Base-by-base conservation (phyloP, 2,888 invertebrate genomes). In the Crematogaster levior region DNA sequence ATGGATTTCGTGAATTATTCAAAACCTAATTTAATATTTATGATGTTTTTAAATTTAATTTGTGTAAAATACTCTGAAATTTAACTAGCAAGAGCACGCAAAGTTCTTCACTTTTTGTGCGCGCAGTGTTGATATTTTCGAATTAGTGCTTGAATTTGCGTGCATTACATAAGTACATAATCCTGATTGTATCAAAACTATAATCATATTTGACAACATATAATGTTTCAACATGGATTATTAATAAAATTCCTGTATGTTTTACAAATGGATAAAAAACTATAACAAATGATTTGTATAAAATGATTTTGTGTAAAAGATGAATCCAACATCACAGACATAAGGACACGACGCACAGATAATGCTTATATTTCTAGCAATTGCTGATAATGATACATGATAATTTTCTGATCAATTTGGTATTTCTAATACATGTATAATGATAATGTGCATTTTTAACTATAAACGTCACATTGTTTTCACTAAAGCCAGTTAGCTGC, bases 391-490 rank as follows among this genome's bases (percentile, higher is more conserved):
- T 66, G 53, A 53, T 21, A 66, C n/a, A 18, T 63, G 12, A 63
- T 0, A 21, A 66, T 51, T 53, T 66, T 51, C 15, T 48, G 27
- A 65, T 1, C 12, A 53, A 53, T 53, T 53, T 68, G 18, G 12
- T 43, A 68, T 65, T 51, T 43, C 15, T 56, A 30, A 77, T 60
- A 53, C 30, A 77, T 60, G 27, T 40, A 43, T 53, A 75, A 65
- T 46, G 18, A 70, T 34, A 80, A 58, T 68, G 81, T 82, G 81
- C 60, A 81, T 34, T 66, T 66, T 68, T 48, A 80, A 63, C 15
- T 27, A 56, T 75, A 51, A 53, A 75, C 51, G 24, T 79, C 70
- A 79, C 77, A 56, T 43, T 18, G 40, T 77, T 56, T 53, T 5
- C 56, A 79, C 70, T 79, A 68, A 79, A 79, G 70, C 77, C 56